These are phyloP conservation scores for Calcarius lapponicus DNA, from an alignment of 2,797 vertebrate species.

Conservation along the genomic window DNA sequence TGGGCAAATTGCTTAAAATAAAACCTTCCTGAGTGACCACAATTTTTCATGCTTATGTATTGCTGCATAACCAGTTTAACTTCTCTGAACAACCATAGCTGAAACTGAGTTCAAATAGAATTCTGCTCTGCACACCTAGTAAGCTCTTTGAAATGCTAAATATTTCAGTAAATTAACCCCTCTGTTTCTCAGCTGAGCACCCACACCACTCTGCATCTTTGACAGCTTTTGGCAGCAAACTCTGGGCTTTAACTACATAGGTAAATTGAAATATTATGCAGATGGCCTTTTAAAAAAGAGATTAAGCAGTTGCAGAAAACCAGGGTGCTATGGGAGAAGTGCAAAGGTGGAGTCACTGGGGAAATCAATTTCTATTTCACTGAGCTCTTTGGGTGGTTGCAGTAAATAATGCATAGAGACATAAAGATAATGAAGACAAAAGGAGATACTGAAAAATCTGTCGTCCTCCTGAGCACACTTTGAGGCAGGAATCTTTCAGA, in stretches of 20 bases:
- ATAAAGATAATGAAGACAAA: conserved; percentile 46
- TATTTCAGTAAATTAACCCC: neutral
- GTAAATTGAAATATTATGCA: neutral
- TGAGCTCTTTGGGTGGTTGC: neutral
- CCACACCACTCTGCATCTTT: neutral
- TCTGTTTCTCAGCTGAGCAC: neutral
- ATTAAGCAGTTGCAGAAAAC: neutral
- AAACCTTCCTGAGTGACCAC: neutral
- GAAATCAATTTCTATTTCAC: conserved; percentile 36
- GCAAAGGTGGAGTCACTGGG: neutral
- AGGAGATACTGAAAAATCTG: conserved; percentile 11
- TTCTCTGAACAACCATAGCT: neutral
- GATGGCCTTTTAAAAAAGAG: neutral
- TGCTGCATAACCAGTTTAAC: neutral
- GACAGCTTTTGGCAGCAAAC: neutral
- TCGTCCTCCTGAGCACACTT: neutral
- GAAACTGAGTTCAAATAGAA: neutral
- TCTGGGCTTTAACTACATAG: neutral
- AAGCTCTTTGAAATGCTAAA: conserved; percentile 7
- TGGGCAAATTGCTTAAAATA: neutral
- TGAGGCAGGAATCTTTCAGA: neutral
- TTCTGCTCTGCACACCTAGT: neutral
- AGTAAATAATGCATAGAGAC: conserved; percentile 31
- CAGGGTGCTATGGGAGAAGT: neutral
- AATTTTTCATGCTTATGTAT: neutral